These are phyloP conservation scores for Oxycera nigricornis DNA, from an alignment of 2,888 invertebrate species.

Conservation along the genomic window DNA sequence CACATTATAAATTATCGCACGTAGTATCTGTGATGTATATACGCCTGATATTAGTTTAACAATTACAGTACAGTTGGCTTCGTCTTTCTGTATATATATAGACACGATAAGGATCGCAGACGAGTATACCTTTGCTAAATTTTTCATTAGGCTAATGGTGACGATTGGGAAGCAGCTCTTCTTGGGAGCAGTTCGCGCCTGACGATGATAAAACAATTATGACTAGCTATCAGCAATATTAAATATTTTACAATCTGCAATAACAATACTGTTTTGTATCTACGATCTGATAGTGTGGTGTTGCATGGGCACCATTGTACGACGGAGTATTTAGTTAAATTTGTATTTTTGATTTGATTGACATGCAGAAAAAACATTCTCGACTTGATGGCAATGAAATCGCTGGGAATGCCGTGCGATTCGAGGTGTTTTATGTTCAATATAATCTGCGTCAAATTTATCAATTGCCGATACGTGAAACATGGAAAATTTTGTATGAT, in stretches of 20 bases:
- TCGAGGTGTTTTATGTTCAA: too few relatives aligned
- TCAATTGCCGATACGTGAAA: neutral
- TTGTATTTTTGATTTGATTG: constrained; percentile 36
- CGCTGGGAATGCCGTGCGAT: too few relatives aligned
- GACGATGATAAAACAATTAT: constrained; percentile 28
- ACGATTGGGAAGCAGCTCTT: neutral
- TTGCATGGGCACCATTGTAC: constrained; percentile 24
- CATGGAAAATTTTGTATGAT: neutral
- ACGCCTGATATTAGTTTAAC: constrained; percentile 14
- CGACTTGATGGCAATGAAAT: neutral
- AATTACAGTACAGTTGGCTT: constrained; percentile 21
- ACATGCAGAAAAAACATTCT: constrained; percentile 19
- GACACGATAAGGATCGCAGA: constrained; percentile 1
- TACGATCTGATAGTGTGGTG: constrained; percentile 3
- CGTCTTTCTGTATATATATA: neutral
- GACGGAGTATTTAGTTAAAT: constrained; percentile 21
- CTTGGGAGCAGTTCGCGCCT: constrained; percentile 8
- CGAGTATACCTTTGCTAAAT: constrained; percentile 21
- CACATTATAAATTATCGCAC: constrained; percentile 20
- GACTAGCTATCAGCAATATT: constrained; percentile 18
- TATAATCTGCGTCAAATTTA: neutral
- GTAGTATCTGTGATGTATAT: constrained; percentile 32
- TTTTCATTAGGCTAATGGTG: constrained; percentile 29
- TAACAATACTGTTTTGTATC: constrained; percentile 27
- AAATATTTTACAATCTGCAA: constrained; percentile 35